These are phyloP conservation scores for Scophthalmus maximus DNA, from an alignment of 2,113 vertebrate genomes.

Conservation along the genomic window DNA sequence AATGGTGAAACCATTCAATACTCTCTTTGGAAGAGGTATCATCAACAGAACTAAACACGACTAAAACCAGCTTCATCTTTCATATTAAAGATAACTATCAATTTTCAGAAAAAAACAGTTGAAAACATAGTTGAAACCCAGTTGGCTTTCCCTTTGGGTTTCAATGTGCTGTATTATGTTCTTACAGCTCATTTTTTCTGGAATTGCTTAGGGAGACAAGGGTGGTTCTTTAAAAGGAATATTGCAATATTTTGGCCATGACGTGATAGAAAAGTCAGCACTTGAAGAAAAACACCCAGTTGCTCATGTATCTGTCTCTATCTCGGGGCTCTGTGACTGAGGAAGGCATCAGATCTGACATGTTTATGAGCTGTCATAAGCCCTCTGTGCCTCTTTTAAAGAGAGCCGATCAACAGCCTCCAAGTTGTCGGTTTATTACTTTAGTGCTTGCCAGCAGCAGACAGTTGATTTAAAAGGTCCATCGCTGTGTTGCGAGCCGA, in stretches of 20 bases:
- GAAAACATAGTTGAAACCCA: background rate
- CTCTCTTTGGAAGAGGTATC: too few relatives aligned
- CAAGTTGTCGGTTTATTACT: conserved; percentile 22
- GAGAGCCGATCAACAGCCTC: conserved; percentile 30
- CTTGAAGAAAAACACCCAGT: conserved; percentile 12
- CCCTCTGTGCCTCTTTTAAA: conserved; percentile 19
- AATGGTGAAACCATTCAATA: too few relatives aligned
- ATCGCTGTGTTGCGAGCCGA: conserved; percentile 1
- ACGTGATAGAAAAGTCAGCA: background rate
- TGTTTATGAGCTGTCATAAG: conserved; percentile 30
- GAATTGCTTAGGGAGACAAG: background rate
- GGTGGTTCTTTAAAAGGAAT: background rate
- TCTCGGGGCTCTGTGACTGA: conserved; percentile 25
- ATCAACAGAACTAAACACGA: too few relatives aligned
- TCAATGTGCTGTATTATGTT: background rate
- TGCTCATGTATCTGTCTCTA: conserved; percentile 12
- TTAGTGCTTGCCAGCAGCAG: conserved; percentile 17
- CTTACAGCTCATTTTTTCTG: too few relatives aligned
- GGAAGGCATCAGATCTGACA: conserved; percentile 31
- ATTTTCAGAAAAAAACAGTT: background rate
- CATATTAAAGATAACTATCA: background rate
- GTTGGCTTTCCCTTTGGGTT: background rate
- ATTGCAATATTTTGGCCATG: background rate
- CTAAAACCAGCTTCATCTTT: too few relatives aligned
- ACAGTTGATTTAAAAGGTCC: conserved; percentile 15